Conservation (phyloP, 2,888 invertebrate species). For the Pachymerium ferrugineum region DNA sequence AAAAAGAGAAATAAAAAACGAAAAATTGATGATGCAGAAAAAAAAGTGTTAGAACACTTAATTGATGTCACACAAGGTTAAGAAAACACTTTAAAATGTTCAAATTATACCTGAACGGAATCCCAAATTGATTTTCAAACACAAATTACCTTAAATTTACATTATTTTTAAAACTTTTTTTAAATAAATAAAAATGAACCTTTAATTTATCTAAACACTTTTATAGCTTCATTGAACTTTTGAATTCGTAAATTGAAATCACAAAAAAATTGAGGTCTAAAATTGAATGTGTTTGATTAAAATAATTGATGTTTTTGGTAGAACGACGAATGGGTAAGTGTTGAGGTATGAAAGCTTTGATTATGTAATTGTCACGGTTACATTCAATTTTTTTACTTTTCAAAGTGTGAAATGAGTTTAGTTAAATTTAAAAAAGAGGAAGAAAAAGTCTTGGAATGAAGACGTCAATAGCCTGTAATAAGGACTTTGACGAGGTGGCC, state of each 20-base stretch:
- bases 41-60: not conserved
- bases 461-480: slow-evolving; percentile 13
- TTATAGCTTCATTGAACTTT: not conserved
- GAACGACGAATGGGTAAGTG: not conserved
- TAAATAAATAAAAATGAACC: not conserved
- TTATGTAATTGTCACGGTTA: slow-evolving; percentile 10
- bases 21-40: slow-evolving; percentile 8
- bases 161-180: not conserved
- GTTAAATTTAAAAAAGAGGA: not conserved
- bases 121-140: no score
- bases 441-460: not conserved
- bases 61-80: not conserved
- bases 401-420: not conserved
- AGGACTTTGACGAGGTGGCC: not conserved
- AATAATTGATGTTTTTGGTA: not conserved
- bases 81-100: no score
- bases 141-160: no score
- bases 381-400: not conserved
- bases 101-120: no score
- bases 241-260: not conserved
- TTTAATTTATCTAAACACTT: not conserved
- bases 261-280: not conserved
- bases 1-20: no score
- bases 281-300: not conserved
- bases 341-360: not conserved